Conservation (phyloP, 2,888 invertebrate species). For the Cephus pulcher region DNA sequence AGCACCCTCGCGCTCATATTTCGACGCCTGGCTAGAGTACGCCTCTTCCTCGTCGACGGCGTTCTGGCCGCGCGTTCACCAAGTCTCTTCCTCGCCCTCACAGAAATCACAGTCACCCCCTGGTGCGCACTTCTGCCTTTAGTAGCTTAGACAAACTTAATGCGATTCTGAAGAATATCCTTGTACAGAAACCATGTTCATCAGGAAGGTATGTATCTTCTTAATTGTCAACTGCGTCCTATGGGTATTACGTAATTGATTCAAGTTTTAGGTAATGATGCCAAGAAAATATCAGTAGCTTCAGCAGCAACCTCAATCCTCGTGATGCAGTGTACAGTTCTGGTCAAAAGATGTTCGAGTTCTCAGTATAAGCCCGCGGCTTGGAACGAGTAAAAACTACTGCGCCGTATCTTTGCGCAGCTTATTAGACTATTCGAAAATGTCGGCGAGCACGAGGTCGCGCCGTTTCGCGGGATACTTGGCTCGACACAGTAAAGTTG, state of each 20-base stretch:
- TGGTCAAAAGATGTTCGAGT: constrained; percentile 1
- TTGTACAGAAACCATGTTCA: neutral
- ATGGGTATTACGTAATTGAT: neutral
- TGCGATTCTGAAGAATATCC: neutral
- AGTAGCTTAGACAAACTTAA: neutral
- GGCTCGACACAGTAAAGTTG: neutral
- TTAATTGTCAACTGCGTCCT: neutral
- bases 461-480: neutral
- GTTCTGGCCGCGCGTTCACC: neutral
- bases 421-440: neutral
- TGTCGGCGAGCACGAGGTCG: constrained; percentile 4
- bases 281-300: neutral
- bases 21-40: constrained; percentile 14
- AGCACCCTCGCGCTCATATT: constrained; percentile 64
- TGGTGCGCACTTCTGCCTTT: neutral
- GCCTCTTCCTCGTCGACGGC: neutral
- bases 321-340: neutral
- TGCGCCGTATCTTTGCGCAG: neutral
- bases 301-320: too few species aligned
- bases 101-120: neutral
- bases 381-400: neutral
- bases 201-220: neutral
- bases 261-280: neutral
- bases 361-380: neutral
- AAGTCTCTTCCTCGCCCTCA: neutral